Evolutionary conservation across 2,888 invertebrate genomes (phyloP), one percentile per base, ranked within the genome.

Genomic region (Cerceris rybyensis): DNA sequence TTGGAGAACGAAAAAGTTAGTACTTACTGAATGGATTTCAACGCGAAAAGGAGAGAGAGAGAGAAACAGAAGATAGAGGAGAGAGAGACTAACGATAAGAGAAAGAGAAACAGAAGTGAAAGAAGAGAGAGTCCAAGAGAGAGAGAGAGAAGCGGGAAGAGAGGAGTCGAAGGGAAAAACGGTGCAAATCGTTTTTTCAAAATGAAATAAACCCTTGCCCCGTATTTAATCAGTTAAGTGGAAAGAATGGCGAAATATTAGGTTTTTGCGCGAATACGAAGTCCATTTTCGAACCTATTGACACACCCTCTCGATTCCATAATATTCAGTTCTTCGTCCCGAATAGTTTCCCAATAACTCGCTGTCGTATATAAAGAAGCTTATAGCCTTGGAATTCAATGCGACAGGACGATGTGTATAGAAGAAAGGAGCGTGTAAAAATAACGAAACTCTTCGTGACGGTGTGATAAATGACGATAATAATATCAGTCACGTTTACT

Each of bases 341-440:
- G 77, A 75, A 77, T 77, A 75, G 75, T 66, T 77, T 77, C 70
- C 77, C 77, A 75, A 77, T 77, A 77, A 75, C 65, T 75, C 75
- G 70, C 70, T 59, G 75, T 61, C 60, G 69, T 54, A 65, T 77
- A 66, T 46, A 52, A 57, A 65, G 60, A 16, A 50, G 67, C 49
- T 28, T 28, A 14, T 54, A 49, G 17, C 17, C 39, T 11, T 50
- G 75, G 61, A 70, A 75, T 77, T 75, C 75, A 65, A 75, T 61
- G 57, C 41, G 66, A 58, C 57, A 65, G 63, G 17, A 49, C n/a
- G 69, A 77, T 74, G 68, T 52, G 43, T 52, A 52, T 54, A 28
- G 28, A 74, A 64, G 60, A 77, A 75, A 77, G 65, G 66, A 75
- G 60, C 75, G 69, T 59, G 59, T 16, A 39, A 60, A 69, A 76